Percentiles rank a stretch among this genome's conserved stretches.
Conservation (phyloP, 2,888 invertebrate species). For the Noctuana brunneofusca region DNA sequence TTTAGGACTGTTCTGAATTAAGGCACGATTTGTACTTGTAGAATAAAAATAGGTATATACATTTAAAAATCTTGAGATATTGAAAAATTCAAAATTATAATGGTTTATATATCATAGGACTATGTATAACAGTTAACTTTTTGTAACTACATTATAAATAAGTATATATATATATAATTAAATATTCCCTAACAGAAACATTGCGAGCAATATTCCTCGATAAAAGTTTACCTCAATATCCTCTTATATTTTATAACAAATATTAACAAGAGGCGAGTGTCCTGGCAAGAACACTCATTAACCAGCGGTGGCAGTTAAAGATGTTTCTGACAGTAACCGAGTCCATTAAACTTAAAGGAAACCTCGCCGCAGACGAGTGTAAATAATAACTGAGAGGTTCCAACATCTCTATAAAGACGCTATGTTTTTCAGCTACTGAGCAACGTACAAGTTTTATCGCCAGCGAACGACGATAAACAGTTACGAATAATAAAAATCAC, state of each 20-base stretch:
- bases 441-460: slow-evolving; percentile 14
- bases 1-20: background rate
- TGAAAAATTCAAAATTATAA: too few species aligned
- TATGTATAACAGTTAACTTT: too few species aligned
- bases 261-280: slow-evolving; percentile 41
- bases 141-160: slow-evolving; percentile 11
- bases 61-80: too few species aligned
- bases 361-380: slow-evolving; percentile 47
- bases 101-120: too few species aligned
- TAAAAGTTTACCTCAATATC: slow-evolving; percentile 35
- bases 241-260: slow-evolving; percentile 40
- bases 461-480: background rate
- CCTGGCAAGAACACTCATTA: slow-evolving; percentile 44
- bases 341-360: slow-evolving; percentile 57
- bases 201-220: slow-evolving; percentile 24
- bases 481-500: background rate
- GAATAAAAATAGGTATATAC: background rate
- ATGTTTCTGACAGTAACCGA: slow-evolving; percentile 53
- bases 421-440: slow-evolving; percentile 22
- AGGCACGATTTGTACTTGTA: background rate
- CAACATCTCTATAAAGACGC: slow-evolving; percentile 34
- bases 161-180: slow-evolving; percentile 4
- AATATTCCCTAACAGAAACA: slow-evolving; percentile 12
- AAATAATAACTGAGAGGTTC: slow-evolving; percentile 60
- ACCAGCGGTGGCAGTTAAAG: slow-evolving; percentile 48